These are phyloP conservation scores for Eupeodes latifasciatus DNA, from an alignment of 2,888 invertebrate genomes.

Conservation along the genomic window DNA sequence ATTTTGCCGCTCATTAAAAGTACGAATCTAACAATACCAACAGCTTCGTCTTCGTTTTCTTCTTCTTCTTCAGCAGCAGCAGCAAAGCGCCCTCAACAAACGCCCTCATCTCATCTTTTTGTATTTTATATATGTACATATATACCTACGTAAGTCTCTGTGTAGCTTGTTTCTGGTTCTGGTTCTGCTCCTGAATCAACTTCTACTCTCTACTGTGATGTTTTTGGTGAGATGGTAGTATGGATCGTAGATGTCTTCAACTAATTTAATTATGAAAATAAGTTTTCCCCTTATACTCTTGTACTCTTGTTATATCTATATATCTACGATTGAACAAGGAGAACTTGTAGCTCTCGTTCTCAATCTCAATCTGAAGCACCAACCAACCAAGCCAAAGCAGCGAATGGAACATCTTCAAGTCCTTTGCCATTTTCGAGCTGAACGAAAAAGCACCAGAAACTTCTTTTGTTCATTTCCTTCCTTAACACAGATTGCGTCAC, in stretches of 20 bases:
- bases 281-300: slow-evolving; percentile 56
- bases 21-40: slow-evolving; percentile 74
- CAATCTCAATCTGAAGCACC: slow-evolving; percentile 32
- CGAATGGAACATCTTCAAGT: slow-evolving; percentile 71
- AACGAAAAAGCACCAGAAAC: slow-evolving; percentile 46
- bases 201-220: background rate
- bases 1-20: slow-evolving; percentile 75
- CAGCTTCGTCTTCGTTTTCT: slow-evolving; percentile 24
- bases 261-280: slow-evolving; percentile 76
- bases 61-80: background rate
- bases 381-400: background rate
- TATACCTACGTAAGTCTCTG: background rate
- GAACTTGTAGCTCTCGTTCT: slow-evolving; percentile 67
- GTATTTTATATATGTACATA: background rate
- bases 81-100: background rate
- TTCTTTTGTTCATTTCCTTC: slow-evolving; percentile 42
- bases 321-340: slow-evolving; percentile 16
- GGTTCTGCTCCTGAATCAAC: background rate
- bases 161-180: background rate
- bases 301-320: background rate
- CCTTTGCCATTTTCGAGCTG: slow-evolving; percentile 49
- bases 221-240: background rate
- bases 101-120: background rate
- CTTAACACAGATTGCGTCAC: slow-evolving; percentile 64
- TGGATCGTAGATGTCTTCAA: slow-evolving; percentile 52